Evolutionary conservation across 2,113 vertebrate species (phyloP), one percentile per base, ranked within the genome.

Genomic region (Anolis sagrei): DNA sequence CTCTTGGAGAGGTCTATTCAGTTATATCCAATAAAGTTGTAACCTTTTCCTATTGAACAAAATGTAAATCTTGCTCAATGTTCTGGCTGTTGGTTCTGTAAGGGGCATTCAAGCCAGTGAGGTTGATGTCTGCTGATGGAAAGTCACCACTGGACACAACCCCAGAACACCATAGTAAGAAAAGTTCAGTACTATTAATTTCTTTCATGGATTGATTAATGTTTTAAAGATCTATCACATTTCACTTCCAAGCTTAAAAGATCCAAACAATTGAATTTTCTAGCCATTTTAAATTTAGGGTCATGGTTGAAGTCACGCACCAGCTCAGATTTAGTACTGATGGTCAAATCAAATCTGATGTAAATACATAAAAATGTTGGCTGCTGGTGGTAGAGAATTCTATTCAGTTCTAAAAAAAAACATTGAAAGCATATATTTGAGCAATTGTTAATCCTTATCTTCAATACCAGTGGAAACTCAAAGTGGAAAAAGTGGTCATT

Each of bases 401-500:
- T 16, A 34, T 73, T 86, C 70, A 13, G 7, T 36, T 75, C 34
- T 74, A n/a, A 32, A 48, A 66, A 29, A 39, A 79, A 4, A 44
- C 5, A 2, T 44, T 19, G n/a, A 39, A 58, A 36, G 27, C 5
- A 10, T 16, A 78, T 3, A 0, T 90, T 68, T 69, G 69, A 89
- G 58, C 88, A 82, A 77, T 88, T 84, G 79, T 64, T 86, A 92
- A 88, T 81, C 90, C 82, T 87, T 79, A 78, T 4, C 84, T 91
- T 88, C 90, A 39, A 85, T 89, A 89, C 90, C 89, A 89, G 76
- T 84, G 87, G 89, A 78, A 89, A 23, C 39, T 76, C 85, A 77
- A 64, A 91, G 92, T 68, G 86, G 75, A 87, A 90, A 82, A 88
- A 90, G 78, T 79, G 68, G 92, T 88, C 89, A 92, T 18, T 69